Conservation (phyloP, 2,113 vertebrate species). For the Bubo blakistoni region DNA sequence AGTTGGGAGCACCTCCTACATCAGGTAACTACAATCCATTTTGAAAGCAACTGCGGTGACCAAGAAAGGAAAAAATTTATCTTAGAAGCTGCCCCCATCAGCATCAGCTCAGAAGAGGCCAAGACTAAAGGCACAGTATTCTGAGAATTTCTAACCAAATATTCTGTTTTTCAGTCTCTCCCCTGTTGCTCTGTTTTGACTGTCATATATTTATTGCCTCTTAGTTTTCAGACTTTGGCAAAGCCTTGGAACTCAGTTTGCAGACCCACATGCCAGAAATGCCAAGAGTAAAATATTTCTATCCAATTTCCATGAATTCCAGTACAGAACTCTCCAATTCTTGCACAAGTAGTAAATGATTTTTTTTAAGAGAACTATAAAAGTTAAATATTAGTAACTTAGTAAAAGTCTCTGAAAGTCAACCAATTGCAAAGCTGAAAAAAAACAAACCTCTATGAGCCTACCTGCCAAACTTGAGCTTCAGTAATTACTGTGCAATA, state of each 20-base stretch:
- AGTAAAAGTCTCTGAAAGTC: neutral
- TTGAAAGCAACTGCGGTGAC: neutral
- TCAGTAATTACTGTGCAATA: neutral
- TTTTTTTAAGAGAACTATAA: neutral
- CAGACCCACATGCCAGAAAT: neutral
- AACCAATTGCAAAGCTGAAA: neutral
- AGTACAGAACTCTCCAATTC: neutral
- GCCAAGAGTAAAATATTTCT: neutral
- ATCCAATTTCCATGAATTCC: neutral
- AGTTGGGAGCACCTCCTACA: neutral
- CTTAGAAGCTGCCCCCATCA: neutral
- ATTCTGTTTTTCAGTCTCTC: neutral
- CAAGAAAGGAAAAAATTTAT: neutral
- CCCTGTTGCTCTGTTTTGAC: neutral
- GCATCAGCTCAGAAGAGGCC: neutral
- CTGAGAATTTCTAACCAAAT: neutral
- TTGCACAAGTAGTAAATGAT: neutral
- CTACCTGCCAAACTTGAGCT: neutral
- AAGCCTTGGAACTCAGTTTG: neutral
- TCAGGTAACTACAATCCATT: neutral
- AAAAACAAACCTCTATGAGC: neutral
- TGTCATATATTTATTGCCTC: neutral
- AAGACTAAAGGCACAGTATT: neutral
- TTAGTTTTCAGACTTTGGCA: neutral
- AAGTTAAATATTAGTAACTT: neutral